Evolutionary conservation across 2,797 vertebrate species (phyloP), one percentile per base, ranked within the genome.

Genomic region (Denticeps clupeoides): DNA sequence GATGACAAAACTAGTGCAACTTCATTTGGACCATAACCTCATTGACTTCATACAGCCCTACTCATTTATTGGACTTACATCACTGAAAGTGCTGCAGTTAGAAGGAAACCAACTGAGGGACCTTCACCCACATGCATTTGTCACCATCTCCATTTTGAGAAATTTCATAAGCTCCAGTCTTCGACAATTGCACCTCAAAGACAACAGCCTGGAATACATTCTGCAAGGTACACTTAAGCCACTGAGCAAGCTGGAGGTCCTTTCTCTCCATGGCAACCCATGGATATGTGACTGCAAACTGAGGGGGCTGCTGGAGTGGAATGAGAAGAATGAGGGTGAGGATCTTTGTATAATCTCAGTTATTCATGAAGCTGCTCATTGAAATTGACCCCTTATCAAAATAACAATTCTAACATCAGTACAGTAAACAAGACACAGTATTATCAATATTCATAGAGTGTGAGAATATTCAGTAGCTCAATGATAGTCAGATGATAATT

Each of bases 211-310:
- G 48, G 64, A 83, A 65, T 70, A 73, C 51, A 62, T 87, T 18
- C 70, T 77, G 37, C 69, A 74, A 0, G 46, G 59, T 19, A 65
- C 58, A 7, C 58, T 87, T 47, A 63, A 53, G 43, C 75, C 70
- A 7, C 65, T 81, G 24, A 65, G 49, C 7, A 73, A 54, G 29
- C 72, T 87, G 3, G 84, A 87, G 53, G 45, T 81, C 6, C 70
- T 87, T 18, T 69, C 75, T 9, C 68, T 87, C 1, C 77, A 87
- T 31, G 79, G 77, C 2, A 87, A 87, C 56, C 82, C 80, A 12
- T 87, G 84, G 85, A 68, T 56, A 18, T 87, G 85, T 56, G 82
- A 87, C 65, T 87, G 85, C 56, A 70, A 80, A 2, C 68, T 86
- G 3, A 68, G 60, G 8, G 85, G 85, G 85, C 47, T 87, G 18